Conservation (phyloP, 2,113 vertebrate species). For the Rousettus leschenaultii region DNA sequence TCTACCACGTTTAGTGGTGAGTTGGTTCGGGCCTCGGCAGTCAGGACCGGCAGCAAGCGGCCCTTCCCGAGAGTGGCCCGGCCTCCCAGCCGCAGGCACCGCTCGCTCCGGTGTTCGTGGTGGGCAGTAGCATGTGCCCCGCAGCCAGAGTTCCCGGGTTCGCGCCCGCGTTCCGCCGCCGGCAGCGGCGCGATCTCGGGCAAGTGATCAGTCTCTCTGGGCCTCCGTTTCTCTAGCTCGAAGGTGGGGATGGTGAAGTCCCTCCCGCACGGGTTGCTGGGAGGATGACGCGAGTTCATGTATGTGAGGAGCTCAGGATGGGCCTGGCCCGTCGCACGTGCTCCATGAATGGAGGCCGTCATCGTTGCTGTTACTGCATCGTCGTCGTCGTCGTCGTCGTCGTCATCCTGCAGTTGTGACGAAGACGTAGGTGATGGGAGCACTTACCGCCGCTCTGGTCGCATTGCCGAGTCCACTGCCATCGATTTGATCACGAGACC, state of each 20-base stretch:
- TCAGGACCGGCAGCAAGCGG: not conserved
- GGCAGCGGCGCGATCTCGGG: not conserved
- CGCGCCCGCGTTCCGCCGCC: not conserved
- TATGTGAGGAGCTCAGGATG: not conserved
- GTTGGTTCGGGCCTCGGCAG: not conserved
- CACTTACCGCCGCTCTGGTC: not conserved
- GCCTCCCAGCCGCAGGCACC: not conserved
- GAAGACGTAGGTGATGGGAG: not conserved
- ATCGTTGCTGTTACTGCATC: rapidly evolving
- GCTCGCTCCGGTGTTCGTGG: not conserved
- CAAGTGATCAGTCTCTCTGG: not conserved
- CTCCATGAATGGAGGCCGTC: not conserved
- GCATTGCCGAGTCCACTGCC: too few species aligned
- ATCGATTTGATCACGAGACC: not conserved
- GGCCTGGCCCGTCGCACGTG: not conserved
- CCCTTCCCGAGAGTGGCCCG: not conserved
- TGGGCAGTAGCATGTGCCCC: too few species aligned
- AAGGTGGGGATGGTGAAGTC: not conserved
- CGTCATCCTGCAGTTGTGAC: not conserved
- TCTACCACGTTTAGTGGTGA: not conserved
- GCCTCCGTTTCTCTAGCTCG: not conserved
- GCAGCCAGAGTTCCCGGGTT: not conserved
- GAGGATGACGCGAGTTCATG: not conserved
- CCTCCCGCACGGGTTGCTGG: not conserved
- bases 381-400: rapidly evolving